Evolutionary conservation across 2,888 invertebrate genomes (phyloP).

Genomic region (Andricus quercusramuli): DNA sequence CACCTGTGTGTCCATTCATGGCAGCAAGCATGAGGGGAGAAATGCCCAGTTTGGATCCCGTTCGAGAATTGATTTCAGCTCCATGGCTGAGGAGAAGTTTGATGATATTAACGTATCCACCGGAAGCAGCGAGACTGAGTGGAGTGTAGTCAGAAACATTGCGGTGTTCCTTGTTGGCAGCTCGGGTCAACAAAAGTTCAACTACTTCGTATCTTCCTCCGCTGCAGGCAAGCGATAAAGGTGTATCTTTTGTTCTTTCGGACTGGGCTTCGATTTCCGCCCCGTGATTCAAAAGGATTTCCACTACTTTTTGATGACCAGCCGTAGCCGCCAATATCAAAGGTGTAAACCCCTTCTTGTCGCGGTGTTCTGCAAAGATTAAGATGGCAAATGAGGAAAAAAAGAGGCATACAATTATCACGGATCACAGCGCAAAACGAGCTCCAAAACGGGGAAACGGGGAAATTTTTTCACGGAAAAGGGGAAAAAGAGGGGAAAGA

Average conservation of each 20-base stretch:
- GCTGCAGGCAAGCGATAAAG: conserved; percentile 97
- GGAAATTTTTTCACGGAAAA: too few species aligned
- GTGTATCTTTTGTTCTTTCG: conserved; percentile 99
- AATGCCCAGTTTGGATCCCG: conserved; percentile 97
- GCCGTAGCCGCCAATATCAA: conserved; percentile 98
- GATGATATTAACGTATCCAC: conserved; percentile 99
- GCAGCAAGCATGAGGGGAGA: conserved; percentile 99
- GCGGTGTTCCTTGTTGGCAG: conserved; percentile 98
- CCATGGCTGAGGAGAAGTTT: conserved; percentile 94
- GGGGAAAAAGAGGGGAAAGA: too few species aligned
- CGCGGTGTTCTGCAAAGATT: conserved; percentile 89
- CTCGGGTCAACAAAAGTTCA: conserved; percentile 91
- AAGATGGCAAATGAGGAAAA: neutral
- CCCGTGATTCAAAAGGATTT: conserved; percentile 93
- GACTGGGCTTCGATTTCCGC: conserved; percentile 99
- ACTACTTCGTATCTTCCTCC: conserved; percentile 98
- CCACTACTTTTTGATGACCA: conserved; percentile 95
- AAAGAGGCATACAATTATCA: neutral
- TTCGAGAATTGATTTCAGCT: conserved; percentile 98
- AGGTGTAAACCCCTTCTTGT: conserved; percentile 99
- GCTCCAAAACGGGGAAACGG: too few species aligned
- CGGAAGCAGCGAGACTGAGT: conserved; percentile 98
- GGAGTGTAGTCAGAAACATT: conserved; percentile 99
- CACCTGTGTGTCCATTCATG: conserved; percentile 96
- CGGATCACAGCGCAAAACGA: too few species aligned